phyloP scores from a whole-genome alignment of 2,888 invertebrate species.

The Sisyra terminalis region DNA sequence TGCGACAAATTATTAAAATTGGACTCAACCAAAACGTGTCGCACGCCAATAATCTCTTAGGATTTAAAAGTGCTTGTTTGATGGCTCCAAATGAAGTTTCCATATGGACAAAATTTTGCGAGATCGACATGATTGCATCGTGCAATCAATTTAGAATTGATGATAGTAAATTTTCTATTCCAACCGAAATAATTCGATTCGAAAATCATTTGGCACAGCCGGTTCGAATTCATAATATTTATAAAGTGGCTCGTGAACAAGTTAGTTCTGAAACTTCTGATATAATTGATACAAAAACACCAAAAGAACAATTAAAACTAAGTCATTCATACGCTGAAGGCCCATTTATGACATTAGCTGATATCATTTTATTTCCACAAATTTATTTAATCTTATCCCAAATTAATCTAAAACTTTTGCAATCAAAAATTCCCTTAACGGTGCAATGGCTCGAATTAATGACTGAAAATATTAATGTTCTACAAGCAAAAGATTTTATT shows the following conservation, averaged over 20 bases:
- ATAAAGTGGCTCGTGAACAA: conserved; percentile 48
- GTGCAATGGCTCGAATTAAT: conserved; percentile 42
- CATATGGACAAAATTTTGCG: conserved; percentile 86
- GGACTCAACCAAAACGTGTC: conserved; percentile 19
- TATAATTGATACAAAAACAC: conserved; percentile 32
- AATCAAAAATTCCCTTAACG: conserved; percentile 39
- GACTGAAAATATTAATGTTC: conserved; percentile 17
- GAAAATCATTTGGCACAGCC: conserved; percentile 76
- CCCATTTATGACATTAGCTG: conserved; percentile 63
- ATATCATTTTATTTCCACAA: conserved; percentile 61
- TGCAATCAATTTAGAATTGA: conserved; percentile 29
- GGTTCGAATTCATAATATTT: conserved; percentile 69
- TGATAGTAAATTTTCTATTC: conserved; percentile 28
- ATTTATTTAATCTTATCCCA: conserved; percentile 40
- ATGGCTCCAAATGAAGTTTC: conserved; percentile 72
- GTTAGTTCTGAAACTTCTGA: conserved; percentile 30
- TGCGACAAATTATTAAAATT: conserved; percentile 38
- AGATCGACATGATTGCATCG: conserved; percentile 55
- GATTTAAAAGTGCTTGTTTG: conserved; percentile 65
- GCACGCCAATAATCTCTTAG: conserved; percentile 40
- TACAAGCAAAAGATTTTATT: conserved; percentile 14
- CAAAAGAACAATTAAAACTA: conserved; percentile 33
- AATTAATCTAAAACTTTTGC: conserved; percentile 23
- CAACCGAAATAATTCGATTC: conserved; percentile 55
- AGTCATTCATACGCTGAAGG: conserved; percentile 73